phyloP scores from a whole-genome alignment of 2,888 invertebrate genomes.

The Clistopyga incitator region DNA sequence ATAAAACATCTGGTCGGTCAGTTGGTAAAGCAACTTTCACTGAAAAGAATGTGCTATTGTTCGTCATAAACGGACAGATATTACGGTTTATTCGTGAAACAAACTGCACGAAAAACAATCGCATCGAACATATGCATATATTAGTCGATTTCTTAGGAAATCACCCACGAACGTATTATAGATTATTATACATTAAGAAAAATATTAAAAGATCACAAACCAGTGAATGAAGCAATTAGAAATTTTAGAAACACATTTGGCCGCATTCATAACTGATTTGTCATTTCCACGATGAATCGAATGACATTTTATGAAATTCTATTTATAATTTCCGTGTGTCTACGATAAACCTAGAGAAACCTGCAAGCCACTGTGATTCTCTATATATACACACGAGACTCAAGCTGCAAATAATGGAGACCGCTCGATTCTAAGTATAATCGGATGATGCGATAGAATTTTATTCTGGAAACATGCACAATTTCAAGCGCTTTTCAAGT shows the following conservation, averaged over 20 bases:
- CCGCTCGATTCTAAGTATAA: background rate
- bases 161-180: background rate
- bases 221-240: no score
- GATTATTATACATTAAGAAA: no score
- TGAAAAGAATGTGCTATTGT: background rate
- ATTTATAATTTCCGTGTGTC: background rate
- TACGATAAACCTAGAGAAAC: background rate
- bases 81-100: background rate
- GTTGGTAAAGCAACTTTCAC: background rate
- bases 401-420: background rate
- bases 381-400: background rate
- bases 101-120: background rate
- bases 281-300: no score
- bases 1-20: background rate
- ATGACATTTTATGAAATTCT: no score
- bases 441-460: constrained; percentile 1
- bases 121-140: background rate
- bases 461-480: background rate
- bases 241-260: no score
- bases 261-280: no score
- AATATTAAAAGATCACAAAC: no score
- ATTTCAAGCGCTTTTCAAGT: background rate
- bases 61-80: background rate
- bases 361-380: background rate
- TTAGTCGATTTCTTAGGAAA: background rate